A percentile compares a stretch with the other conserved stretches of the same genome.
These are phyloP conservation scores for Rhegmatorhina hoffmannsi DNA, from an alignment of 2,113 vertebrate genomes.

Conservation along the genomic window DNA sequence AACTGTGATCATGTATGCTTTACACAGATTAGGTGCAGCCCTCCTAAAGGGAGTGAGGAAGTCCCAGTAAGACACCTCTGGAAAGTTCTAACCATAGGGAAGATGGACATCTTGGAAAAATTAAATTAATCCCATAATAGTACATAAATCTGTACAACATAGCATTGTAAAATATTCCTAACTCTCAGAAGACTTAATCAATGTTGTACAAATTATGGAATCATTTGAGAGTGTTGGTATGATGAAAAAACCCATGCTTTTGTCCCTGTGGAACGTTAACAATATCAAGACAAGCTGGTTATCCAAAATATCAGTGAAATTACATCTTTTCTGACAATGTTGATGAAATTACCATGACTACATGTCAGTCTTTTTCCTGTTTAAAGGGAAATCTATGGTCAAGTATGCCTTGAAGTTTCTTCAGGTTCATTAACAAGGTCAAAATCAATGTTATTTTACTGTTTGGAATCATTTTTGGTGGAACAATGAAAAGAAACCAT, in stretches of 20 bases:
- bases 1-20: background rate
- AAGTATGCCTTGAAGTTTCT: constrained; percentile 78
- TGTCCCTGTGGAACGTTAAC: constrained; percentile 59
- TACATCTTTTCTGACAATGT: constrained; percentile 12
- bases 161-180: constrained; percentile 60
- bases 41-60: background rate
- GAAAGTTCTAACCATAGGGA: constrained; percentile 55
- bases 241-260: constrained; percentile 62
- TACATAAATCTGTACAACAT: constrained; percentile 64
- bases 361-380: background rate
- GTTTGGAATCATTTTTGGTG: constrained; percentile 84
- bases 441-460: constrained; percentile 89
- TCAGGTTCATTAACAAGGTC: constrained; percentile 86
- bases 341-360: constrained; percentile 33
- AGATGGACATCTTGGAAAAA: constrained; percentile 65
- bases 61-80: background rate
- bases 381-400: constrained; percentile 69
- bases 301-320: constrained; percentile 59
- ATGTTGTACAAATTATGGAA: constrained; percentile 67
- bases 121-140: constrained; percentile 56
- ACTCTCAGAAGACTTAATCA: constrained; percentile 60
- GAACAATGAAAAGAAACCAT: constrained; percentile 87
- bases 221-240: constrained; percentile 61
- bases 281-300: constrained; percentile 60
- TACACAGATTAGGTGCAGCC: background rate